These are phyloP conservation scores for Pemphredon lugubris DNA, from an alignment of 2,888 invertebrate genomes.

Conservation along the genomic window DNA sequence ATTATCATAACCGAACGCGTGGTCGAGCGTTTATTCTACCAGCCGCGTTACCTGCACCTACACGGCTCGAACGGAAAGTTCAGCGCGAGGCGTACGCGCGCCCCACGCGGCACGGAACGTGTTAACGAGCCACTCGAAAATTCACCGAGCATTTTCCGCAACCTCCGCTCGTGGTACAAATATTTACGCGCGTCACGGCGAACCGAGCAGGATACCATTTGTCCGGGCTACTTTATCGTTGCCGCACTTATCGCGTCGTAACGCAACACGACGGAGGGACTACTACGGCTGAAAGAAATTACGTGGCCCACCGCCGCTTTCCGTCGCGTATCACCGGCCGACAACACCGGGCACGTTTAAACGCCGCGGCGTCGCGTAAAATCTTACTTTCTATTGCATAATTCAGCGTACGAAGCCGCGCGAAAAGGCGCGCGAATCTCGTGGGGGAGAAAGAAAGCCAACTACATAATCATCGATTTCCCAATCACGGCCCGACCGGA, in stretches of 20 bases:
- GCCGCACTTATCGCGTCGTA: conserved; percentile 49
- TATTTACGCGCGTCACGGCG: conserved; percentile 53
- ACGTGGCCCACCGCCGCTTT: background rate
- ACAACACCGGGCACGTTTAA: no score
- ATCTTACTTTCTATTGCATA: background rate
- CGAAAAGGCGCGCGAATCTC: background rate
- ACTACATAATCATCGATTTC: conserved; percentile 46
- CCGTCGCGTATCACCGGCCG: background rate
- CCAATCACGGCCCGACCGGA: conserved; percentile 21
- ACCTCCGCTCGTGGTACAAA: conserved; percentile 41
- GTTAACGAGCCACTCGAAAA: conserved; percentile 48
- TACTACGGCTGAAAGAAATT: background rate
- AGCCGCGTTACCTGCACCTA: no score
- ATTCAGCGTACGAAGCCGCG: background rate
- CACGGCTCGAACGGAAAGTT: no score
- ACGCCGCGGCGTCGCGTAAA: background rate
- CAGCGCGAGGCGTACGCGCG: background rate
- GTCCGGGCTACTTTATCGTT: conserved; percentile 51
- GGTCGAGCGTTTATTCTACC: no score
- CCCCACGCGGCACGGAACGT: background rate
- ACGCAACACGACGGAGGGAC: conserved; percentile 24
- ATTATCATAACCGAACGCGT: no score
- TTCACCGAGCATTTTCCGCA: conserved; percentile 39
- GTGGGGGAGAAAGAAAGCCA: conserved; percentile 17
- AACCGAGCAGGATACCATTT: conserved; percentile 45